phyloP scores from a whole-genome alignment of 2,113 vertebrate genomes.

The Apteryx mantelli region DNA sequence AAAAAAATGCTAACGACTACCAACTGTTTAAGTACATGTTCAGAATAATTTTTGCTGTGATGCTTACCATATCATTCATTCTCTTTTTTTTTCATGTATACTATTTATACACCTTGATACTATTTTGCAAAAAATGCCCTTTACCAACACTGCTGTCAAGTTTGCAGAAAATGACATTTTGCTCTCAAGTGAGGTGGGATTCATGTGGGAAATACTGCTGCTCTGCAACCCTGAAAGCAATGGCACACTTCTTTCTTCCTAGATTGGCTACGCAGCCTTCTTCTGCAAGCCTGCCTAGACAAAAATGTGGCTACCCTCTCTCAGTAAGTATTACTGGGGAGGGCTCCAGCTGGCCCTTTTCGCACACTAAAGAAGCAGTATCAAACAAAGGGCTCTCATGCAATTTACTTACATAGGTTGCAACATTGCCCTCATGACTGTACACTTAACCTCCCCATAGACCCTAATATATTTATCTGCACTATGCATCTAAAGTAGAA shows the following conservation, averaged over 20 bases:
- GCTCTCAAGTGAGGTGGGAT: background rate
- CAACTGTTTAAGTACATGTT: background rate
- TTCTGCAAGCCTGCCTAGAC: background rate
- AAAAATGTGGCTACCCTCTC: background rate
- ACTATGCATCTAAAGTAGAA: background rate
- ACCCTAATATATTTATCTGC: background rate
- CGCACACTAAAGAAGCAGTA: background rate
- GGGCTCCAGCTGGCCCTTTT: background rate
- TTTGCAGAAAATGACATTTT: constrained; percentile 28
- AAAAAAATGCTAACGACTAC: background rate
- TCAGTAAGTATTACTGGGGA: background rate
- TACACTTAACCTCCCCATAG: background rate
- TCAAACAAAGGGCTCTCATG: background rate
- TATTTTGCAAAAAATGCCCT: constrained; percentile 28
- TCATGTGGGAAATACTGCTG: background rate
- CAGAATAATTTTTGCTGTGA: background rate
- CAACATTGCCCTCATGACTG: background rate
- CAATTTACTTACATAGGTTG: background rate
- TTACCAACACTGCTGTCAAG: background rate
- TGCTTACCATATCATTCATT: background rate
- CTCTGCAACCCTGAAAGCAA: background rate
- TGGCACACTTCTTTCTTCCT: background rate
- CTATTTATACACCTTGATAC: background rate
- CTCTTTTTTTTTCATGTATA: background rate
- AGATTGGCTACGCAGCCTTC: background rate